Base-by-base conservation (phyloP, 2,888 invertebrate species). In the Cinara cedri region DNA sequence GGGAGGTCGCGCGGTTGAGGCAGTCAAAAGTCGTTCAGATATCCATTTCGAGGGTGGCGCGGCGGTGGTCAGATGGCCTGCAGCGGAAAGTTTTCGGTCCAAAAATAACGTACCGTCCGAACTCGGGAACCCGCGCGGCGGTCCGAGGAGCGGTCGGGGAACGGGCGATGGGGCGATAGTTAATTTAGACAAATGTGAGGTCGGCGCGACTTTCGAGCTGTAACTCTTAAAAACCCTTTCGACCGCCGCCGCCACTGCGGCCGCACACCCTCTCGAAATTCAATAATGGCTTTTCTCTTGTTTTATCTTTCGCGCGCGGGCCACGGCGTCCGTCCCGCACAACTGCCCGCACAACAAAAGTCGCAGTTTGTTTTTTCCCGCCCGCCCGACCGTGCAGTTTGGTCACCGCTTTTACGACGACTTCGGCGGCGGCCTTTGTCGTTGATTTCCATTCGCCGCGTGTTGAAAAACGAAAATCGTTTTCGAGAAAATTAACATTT, bases 121-220 rank as follows among this genome's bases (percentile, higher is more conserved):
- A 24, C n/a, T 1, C 62, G 4, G 46, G 24, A 24, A 72, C 44
- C 19, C 14, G 21, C 44, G 9, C 57, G 16, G 26, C 57, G 34
- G 16, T 19, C 14, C 21, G 3, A 6, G 13, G 65, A n/a, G 19
- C 9, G 44, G 8, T 14, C 19, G 19, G 8, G 1, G 10, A 4
- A 1, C 16, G 24, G 34, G 8, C 34, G 11, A n/a, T n/a, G n/a
- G 57, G 34, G 34, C 34, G 63, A 42, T 42, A 42, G 63, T 68
- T 78, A 78, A 78, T 78, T 78, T 68, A 78, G 78, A 78, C 78
- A 78, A 78, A 78, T 78, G 78, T 70, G 78, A 60, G 78, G 78
- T 78, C 70, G 68, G 21, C 8, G 51, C 76, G 76, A 66, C 66
- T 66, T 57, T 68, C 66, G 34, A 68, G 76, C 34, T 60, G 78